A percentile compares a stretch with the other conserved stretches of the same genome.
Evolutionary conservation across 92 coral and sea anemone genomes (phyloP).

Genomic region (Umimayanthus chanpuru): DNA sequence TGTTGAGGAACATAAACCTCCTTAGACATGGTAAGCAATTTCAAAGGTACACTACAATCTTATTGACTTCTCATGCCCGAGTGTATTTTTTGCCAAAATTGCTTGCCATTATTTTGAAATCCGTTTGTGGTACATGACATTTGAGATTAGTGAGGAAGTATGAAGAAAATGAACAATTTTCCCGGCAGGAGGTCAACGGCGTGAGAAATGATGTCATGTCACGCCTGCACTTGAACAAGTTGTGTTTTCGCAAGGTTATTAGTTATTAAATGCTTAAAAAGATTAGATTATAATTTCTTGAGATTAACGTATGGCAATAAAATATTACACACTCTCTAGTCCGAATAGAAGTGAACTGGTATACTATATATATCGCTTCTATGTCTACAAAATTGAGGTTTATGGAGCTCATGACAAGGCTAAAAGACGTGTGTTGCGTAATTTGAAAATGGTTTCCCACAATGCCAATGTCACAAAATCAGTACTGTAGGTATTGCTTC

Average conservation of each 20-base stretch:
- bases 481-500: too few species aligned
- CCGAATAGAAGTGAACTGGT: too few species aligned
- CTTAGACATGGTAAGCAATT: slow-evolving; percentile 54
- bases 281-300: background rate
- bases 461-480: too few species aligned
- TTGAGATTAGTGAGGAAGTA: background rate
- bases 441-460: background rate
- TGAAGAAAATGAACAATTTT: slow-evolving; percentile 4
- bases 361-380: too few species aligned
- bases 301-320: background rate
- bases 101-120: background rate
- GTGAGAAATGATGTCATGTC: background rate
- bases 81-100: background rate
- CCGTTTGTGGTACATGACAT: background rate
- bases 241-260: background rate
- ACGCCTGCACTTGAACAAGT: background rate
- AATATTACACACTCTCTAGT: background rate
- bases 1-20: slow-evolving; percentile 77
- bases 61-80: background rate
- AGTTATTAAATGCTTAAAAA: background rate
- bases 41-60: background rate
- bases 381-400: too few species aligned
- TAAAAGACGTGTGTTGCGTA: background rate
- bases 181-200: slow-evolving; percentile 3
- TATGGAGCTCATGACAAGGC: background rate